Evolutionary conservation across 2,888 invertebrate species (phyloP), one percentile per base, ranked within the genome.

Genomic region (Arge pagana): DNA sequence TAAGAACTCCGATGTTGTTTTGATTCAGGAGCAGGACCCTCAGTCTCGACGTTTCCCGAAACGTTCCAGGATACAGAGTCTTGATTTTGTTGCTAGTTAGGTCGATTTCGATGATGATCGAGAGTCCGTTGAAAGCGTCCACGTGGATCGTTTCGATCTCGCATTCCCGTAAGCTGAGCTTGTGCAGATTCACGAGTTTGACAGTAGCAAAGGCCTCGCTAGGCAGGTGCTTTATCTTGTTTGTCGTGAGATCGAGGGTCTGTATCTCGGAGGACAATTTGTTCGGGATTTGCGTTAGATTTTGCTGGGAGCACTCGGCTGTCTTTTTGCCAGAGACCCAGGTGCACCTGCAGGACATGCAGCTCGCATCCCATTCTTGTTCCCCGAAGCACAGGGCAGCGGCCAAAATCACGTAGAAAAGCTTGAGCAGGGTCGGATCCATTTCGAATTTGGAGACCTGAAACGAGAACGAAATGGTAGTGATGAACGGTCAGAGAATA

Each of bases 291-390:
- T 83, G 79, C 39, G 80, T 82, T 24, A 90, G 80, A n/a, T 82
- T 80, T 30, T 83, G 81, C 50, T 82, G 80, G 26, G 83, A 83
- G 73, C 95, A 95, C 62, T 91, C 89, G 1, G 92, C 93, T 16
- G 86, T 86, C 72, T 89, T 91, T 74, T 88, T 90, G 4, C 93
- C 93, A 54, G 87, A 86, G 21, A 85, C 85, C 93, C 94, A 94
- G 58, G 87, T 86, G 74, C 94, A 94, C 67, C 86, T 85, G 79
- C 94, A 94, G 51, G 80, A 80, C 58, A 80, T 71, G 7, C 85
- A 83, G 73, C 88, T 89, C 48, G 82, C 80, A 74, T 85, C 85
- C 64, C 77, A 76, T 3, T 70, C 65, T 26, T 71, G 62, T 39
- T 81, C 80, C 15, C 77, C 78, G 41, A 79, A 70, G 36, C 77